Evolutionary conservation across 2,113 vertebrate species (phyloP).

Genomic region (Lampris incognitus): DNA sequence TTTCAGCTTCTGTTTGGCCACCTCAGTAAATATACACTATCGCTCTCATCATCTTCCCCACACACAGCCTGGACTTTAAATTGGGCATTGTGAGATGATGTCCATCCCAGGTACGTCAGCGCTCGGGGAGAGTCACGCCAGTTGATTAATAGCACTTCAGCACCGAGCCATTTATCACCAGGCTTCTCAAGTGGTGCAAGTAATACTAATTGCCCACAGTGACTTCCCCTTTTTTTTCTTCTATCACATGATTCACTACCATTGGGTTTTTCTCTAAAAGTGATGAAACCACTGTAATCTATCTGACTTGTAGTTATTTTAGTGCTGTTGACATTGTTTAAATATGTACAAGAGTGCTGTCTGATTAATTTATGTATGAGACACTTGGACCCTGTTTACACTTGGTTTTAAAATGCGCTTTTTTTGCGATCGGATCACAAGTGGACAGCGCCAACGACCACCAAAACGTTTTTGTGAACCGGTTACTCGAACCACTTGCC

Average conservation of each 20-base stretch:
- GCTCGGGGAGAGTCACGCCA: constrained; percentile 35
- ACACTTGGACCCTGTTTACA: neutral
- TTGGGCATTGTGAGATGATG: constrained; percentile 65
- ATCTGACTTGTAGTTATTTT: constrained; percentile 17
- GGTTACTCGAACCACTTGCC: too few relatives aligned
- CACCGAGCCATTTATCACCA: constrained; percentile 74
- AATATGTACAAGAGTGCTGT: constrained; percentile 4
- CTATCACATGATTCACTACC: constrained; percentile 30
- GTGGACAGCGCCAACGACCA: too few relatives aligned
- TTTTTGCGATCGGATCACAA: too few relatives aligned
- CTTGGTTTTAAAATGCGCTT: too few relatives aligned
- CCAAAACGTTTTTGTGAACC: too few relatives aligned
- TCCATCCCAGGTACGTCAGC: constrained; percentile 71
- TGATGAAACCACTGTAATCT: constrained; percentile 32
- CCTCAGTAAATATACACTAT: constrained; percentile 52
- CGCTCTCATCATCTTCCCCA: constrained; percentile 41
- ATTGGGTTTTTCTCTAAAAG: constrained; percentile 33
- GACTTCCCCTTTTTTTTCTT: constrained; percentile 65
- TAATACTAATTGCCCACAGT: constrained; percentile 67
- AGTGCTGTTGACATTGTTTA: constrained; percentile 15
- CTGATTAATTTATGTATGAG: constrained; percentile 13
- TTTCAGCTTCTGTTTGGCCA: constrained; percentile 55
- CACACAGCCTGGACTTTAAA: constrained; percentile 56
- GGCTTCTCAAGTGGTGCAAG: constrained; percentile 46
- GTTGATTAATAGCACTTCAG: constrained; percentile 74